Evolutionary conservation across 35 echinoderm and acorn worm species (phyloP), one percentile per base, ranked within the genome.

Genomic region (Lytechinus variegatus): DNA sequence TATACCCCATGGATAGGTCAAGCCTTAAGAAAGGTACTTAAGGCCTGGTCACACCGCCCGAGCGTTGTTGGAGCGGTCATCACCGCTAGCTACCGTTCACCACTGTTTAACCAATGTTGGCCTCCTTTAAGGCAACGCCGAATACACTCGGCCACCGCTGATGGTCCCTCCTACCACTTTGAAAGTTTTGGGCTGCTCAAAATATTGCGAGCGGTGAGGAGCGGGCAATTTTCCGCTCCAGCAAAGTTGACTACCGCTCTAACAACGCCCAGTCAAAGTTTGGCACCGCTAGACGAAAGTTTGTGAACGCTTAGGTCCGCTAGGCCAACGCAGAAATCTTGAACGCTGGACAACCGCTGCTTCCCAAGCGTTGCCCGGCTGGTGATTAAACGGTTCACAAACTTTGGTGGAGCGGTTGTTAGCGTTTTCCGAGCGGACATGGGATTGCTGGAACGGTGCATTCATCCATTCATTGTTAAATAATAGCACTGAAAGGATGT

Each of bases 201-300:
- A 90, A 90, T 90, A 90, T 90, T 90, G 88, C 88, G 28, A 90
- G 88, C 88, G 88, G 88, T 90, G 88, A 90, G 88, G 88, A 90
- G 88, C 88, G 33, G 88, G 88, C 88, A 90, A 90, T 90, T 90
- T 90, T 90, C 27, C 88, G 28, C 88, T 90, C 88, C 3, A 6
- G 88, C 88, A 90, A 90, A 90, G 88, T 90, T 90, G 28, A 90
- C 88, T 44, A 90, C 88, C 88, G 88, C 88, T 90, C 88, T 44
- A 90, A 90, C 88, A 90, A 90, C 88, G 87, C 87, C 87, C 87
- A 89, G 87, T 89, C 87, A 89, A 89, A 89, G 87, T 89, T 89
- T 89, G 87, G 87, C 87, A 89, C 87, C 87, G 87, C 87, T 89
- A 89, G 87, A 89, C 87, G 87, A 6, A 89, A 89, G 87, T 89